phyloP scores from a whole-genome alignment of 2,888 invertebrate genomes.

The Diplolepis rosae region DNA sequence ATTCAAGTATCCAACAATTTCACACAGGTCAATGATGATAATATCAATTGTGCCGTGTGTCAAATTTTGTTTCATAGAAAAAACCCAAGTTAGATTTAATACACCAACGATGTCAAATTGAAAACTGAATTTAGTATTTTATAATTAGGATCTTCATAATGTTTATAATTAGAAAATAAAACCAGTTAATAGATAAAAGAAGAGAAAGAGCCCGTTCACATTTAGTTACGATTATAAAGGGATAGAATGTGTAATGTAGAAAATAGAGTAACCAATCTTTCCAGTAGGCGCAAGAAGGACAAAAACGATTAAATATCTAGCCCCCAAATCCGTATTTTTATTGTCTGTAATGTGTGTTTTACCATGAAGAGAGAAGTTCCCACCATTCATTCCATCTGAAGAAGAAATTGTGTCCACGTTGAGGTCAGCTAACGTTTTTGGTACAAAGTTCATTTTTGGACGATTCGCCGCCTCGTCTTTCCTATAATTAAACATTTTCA shows the following conservation, averaged over 20 bases:
- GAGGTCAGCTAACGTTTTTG: conserved; percentile 91
- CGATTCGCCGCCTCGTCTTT: conserved; percentile 92
- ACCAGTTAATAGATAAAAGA: too few species aligned
- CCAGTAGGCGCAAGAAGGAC: conserved; percentile 46
- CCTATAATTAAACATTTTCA: conserved; percentile 74
- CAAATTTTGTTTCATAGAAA: background rate
- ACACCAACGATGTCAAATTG: background rate
- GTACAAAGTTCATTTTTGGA: conserved; percentile 92
- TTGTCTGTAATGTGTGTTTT: conserved; percentile 69
- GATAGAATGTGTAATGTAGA: background rate
- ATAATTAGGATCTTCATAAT: background rate
- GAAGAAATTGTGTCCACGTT: conserved; percentile 85
- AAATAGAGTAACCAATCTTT: conserved; percentile 28
- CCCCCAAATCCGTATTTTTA: conserved; percentile 69
- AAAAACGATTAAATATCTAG: conserved; percentile 58
- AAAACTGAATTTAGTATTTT: too few species aligned
- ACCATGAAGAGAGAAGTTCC: conserved; percentile 77
- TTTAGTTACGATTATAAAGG: background rate
- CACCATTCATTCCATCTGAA: conserved; percentile 80
- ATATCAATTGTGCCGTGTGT: conserved; percentile 31
- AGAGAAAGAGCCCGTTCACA: too few species aligned
- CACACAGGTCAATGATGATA: conserved; percentile 38
- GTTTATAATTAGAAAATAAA: too few species aligned
- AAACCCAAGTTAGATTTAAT: background rate
- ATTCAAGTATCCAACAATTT: conserved; percentile 67